Base-by-base conservation (phyloP, 1,140 invertebrate species). In the Whitmania pigra region DNA sequence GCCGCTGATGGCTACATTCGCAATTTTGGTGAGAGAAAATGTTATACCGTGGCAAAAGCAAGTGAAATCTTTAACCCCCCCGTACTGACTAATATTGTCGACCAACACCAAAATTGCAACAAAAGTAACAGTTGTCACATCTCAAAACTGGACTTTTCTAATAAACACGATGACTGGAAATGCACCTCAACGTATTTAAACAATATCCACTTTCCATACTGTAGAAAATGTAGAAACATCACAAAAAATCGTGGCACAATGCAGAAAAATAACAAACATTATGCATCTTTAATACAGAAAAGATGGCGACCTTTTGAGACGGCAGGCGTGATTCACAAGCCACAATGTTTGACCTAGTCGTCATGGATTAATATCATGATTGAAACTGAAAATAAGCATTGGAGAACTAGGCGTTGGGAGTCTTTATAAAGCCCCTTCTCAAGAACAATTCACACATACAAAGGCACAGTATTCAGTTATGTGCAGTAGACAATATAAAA, bases 161-260 rank as follows among this genome's bases (percentile, higher is more conserved):
- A 63, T 4, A 31, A 63, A 63, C 22, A 68, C 36, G 25, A 68
- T 40, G 67, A 68, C 40, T 22, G n/a, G 40, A 29, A 40, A 68
- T 68, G 40, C 22, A 29, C n/a, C 22, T 68, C n/a, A n/a, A 22
- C 22, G 36, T 18, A 40, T 68, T 22, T 36, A 29, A 40, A 40
- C 36, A 31, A 68, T 31, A 27, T 29, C 36, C 25, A n/a, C n/a
- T 31, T n/a, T 11, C 15, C 36, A 31, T 11, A 31, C 36, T n/a
- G 27, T 68, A 68, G 67, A 43, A 22, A 29, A 68, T 40, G 67
- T 25, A 29, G 27, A 68, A 68, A 68, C 13, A 31, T 68, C 27
- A 22, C 27, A 36, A 43, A 68, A 68, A 68, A 36, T 68, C 18
- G 29, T 63, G 29, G 29, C 29, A 63, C 22, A 63, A 63, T 25